Evolutionary conservation across 1,140 invertebrate species (phyloP).

Genomic region (Drosophila ohnishii): DNA sequence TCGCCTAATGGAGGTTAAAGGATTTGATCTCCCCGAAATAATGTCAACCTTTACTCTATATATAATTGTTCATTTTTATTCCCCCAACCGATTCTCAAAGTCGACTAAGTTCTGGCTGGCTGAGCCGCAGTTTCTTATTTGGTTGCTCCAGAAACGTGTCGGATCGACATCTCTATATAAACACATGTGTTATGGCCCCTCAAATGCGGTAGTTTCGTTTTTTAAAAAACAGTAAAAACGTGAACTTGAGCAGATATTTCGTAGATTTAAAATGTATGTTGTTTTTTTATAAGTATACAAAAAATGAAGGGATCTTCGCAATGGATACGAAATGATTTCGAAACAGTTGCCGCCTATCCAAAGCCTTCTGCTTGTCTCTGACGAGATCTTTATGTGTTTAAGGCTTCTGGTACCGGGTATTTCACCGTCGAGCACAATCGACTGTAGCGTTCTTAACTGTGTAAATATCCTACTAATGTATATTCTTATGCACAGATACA

Average conservation of each 20-base stretch:
- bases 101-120: conserved; percentile 36
- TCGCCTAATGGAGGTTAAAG: neutral
- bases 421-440: too few species aligned
- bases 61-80: conserved; percentile 4
- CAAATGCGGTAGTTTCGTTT: conserved; percentile 7
- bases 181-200: conserved; percentile 41
- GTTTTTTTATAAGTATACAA: neutral
- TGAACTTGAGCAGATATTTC: neutral
- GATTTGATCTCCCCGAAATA: neutral
- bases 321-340: neutral
- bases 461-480: too few species aligned
- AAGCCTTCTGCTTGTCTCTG: neutral
- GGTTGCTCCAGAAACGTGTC: conserved; percentile 7
- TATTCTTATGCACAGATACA: too few species aligned
- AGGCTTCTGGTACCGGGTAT: too few species aligned
- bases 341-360: neutral
- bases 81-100: conserved; percentile 30
- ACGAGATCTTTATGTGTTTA: neutral
- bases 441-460: neutral
- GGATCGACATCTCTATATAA: conserved; percentile 28
- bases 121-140: conserved; percentile 31
- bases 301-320: neutral
- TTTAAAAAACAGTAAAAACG: conserved; percentile 4
- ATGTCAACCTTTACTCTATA: neutral
- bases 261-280: neutral